A percentile compares a stretch with the other conserved stretches of the same genome.
phyloP scores from a whole-genome alignment of 2,888 invertebrate species.

The Tinea semifulvella region DNA sequence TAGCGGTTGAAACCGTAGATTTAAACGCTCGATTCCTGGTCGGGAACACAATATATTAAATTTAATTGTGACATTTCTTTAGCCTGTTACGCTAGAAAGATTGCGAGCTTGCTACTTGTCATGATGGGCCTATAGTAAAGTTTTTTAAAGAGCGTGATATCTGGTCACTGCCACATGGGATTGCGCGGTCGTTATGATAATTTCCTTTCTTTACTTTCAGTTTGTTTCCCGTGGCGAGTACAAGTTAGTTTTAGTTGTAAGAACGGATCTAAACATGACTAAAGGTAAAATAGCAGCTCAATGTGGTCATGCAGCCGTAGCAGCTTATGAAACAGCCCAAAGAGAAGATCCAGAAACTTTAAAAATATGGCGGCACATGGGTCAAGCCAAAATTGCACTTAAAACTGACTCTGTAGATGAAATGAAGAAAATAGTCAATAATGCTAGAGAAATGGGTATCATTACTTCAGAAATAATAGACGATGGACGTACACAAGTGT shows the following conservation, averaged over 20 bases:
- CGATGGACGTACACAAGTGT: slow-evolving; percentile 94
- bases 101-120: no score
- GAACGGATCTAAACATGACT: slow-evolving; percentile 93
- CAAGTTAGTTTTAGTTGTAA: slow-evolving; percentile 86
- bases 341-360: slow-evolving; percentile 68
- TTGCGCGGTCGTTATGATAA: no score
- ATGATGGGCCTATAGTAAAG: no score
- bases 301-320: slow-evolving; percentile 94
- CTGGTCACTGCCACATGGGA: neutral
- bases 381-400: slow-evolving; percentile 90
- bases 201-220: slow-evolving; percentile 30
- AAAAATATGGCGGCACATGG: slow-evolving; percentile 68
- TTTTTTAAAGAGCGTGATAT: no score
- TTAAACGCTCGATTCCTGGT: no score
- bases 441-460: slow-evolving; percentile 76
- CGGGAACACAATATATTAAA: no score
- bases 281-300: slow-evolving; percentile 96
- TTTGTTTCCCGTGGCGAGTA: slow-evolving; percentile 63
- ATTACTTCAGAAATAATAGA: slow-evolving; percentile 82
- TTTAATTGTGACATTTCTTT: no score
- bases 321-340: slow-evolving; percentile 78
- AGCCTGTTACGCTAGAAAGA: no score
- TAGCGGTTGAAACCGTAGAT: no score
- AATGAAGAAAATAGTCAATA: slow-evolving; percentile 72
- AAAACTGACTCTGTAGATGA: slow-evolving; percentile 81